Percentiles rank a stretch among this genome's conserved stretches.
phyloP scores from a whole-genome alignment of 1,140 invertebrate genomes.

The Drosophila mayri region DNA sequence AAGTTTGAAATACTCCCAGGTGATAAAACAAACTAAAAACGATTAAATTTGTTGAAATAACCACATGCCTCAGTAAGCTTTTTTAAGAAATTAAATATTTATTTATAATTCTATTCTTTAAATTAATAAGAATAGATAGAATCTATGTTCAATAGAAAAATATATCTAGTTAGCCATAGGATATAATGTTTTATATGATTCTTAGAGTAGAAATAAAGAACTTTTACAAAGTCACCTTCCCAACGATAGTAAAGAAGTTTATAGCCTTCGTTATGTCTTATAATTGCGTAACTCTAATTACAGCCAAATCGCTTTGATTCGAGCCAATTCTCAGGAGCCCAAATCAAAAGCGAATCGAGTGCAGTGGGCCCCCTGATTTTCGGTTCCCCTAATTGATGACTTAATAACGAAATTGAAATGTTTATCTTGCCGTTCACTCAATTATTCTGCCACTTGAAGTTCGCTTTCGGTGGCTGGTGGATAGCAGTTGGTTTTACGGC shows the following conservation, averaged over 20 bases:
- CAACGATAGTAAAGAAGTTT: conserved; percentile 22
- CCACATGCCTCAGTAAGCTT: neutral
- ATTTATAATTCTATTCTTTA: neutral
- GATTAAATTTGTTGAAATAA: neutral
- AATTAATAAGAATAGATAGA: no score
- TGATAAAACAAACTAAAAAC: neutral
- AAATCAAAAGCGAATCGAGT: conserved; percentile 20
- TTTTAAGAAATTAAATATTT: neutral
- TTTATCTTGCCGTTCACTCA: conserved; percentile 80
- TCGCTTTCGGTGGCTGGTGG: conserved; percentile 12
- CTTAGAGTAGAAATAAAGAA: conserved; percentile 10
- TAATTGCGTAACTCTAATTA: conserved; percentile 25
- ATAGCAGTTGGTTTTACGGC: conserved; percentile 56
- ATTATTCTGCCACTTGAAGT: conserved; percentile 78
- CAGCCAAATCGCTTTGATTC: conserved; percentile 3
- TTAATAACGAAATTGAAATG: conserved; percentile 82
- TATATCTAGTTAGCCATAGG: neutral
- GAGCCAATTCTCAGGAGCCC: conserved; percentile 18
- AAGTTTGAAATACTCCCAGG: neutral
- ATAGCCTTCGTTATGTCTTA: conserved; percentile 7
- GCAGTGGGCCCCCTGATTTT: conserved; percentile 32
- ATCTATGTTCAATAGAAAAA: neutral
- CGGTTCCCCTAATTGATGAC: conserved; percentile 73
- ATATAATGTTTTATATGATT: conserved; percentile 4
- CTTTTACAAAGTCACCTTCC: conserved; percentile 1